Evolutionary conservation across 2,113 vertebrate species (phyloP).

Genomic region (Trematocara variabile): DNA sequence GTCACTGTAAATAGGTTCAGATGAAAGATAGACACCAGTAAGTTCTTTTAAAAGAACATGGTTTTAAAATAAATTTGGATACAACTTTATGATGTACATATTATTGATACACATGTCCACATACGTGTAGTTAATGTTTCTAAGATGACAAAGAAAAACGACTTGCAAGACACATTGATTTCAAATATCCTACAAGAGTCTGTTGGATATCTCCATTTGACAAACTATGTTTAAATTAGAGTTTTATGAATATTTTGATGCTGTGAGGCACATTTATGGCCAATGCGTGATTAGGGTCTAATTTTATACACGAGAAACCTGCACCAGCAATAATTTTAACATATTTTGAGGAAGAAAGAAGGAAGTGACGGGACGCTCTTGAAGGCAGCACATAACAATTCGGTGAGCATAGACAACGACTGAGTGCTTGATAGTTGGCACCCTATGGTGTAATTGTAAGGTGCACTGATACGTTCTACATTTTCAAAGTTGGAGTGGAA

Average conservation of each 20-base stretch:
- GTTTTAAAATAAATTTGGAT: background rate
- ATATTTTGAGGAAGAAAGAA: background rate
- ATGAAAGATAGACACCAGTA: background rate
- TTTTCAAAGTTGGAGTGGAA: background rate
- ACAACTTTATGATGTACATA: background rate
- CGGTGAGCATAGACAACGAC: background rate
- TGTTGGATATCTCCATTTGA: background rate
- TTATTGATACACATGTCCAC: background rate
- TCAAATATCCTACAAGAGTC: background rate
- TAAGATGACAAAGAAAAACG: background rate
- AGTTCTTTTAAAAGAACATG: background rate
- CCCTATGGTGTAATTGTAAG: background rate
- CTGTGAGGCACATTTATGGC: background rate
- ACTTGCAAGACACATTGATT: background rate
- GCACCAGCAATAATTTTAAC: background rate
- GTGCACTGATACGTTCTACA: background rate
- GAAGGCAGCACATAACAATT: background rate
- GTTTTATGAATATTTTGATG: background rate
- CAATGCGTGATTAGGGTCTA: background rate
- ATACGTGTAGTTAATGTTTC: background rate
- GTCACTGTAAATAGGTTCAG: background rate
- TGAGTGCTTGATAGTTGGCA: background rate
- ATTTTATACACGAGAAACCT: background rate
- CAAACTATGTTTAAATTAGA: background rate
- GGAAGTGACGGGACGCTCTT: background rate